Evolutionary conservation across 2,797 vertebrate genomes (phyloP).

Genomic region (Amphiprion clarkii): DNA sequence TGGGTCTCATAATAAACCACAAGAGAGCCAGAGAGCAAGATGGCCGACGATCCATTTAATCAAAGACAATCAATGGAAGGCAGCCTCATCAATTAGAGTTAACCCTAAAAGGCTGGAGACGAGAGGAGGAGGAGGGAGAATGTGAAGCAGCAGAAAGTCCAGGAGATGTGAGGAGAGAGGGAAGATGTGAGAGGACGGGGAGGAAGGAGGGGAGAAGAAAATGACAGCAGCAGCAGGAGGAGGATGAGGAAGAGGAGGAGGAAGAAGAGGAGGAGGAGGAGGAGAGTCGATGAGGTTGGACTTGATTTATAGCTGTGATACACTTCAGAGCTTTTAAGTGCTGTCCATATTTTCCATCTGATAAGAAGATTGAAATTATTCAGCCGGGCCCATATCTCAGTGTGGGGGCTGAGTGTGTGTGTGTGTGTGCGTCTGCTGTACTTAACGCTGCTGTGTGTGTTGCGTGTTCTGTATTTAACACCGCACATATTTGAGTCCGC

Average conservation of each 20-base stretch:
- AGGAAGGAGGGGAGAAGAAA: background rate
- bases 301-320: slow-evolving; percentile 77
- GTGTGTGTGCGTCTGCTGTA: background rate
- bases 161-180: slow-evolving; percentile 3
- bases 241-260: background rate
- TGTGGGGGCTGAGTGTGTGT: slow-evolving; percentile 10
- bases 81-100: slow-evolving; percentile 74
- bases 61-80: slow-evolving; percentile 71
- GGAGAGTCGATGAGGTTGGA: slow-evolving; percentile 48
- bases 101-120: slow-evolving; percentile 54
- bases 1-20: slow-evolving; percentile 58
- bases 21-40: slow-evolving; percentile 54
- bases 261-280: slow-evolving; percentile 2
- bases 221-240: background rate
- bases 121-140: background rate
- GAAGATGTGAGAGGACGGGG: background rate
- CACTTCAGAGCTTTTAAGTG: slow-evolving; percentile 79
- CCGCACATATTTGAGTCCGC: too few relatives aligned
- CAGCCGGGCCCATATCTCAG: slow-evolving; percentile 50
- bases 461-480: background rate
- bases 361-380: slow-evolving; percentile 78
- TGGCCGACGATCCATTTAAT: slow-evolving; percentile 77
- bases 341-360: slow-evolving; percentile 79
- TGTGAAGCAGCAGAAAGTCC: background rate
- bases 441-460: background rate